Evolutionary conservation across 2,888 invertebrate genomes (phyloP).

Genomic region (Neria commutata): DNA sequence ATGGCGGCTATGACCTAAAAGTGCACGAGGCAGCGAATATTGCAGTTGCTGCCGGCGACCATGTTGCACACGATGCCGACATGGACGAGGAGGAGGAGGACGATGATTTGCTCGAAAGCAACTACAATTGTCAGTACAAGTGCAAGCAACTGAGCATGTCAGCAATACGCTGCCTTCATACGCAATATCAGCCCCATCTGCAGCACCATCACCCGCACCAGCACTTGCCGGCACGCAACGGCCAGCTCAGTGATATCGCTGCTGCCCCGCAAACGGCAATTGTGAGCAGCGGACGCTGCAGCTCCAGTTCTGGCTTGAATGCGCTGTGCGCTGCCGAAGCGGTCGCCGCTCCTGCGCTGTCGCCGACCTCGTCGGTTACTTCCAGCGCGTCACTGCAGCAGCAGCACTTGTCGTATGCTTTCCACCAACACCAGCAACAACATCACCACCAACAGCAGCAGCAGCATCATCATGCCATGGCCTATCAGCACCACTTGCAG

Average conservation of each 20-base stretch:
- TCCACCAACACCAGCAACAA: constrained; percentile 32
- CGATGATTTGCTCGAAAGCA: constrained; percentile 38
- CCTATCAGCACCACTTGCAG: constrained; percentile 21
- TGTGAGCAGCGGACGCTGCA: constrained; percentile 49
- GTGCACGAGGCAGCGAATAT: constrained; percentile 6
- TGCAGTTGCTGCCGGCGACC: constrained; percentile 37
- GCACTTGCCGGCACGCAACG: constrained; percentile 38
- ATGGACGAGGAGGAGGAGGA: constrained; percentile 29
- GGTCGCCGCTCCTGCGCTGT: constrained; percentile 38
- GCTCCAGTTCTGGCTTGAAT: constrained; percentile 37
- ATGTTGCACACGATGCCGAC: constrained; percentile 34
- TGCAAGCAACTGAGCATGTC: constrained; percentile 55
- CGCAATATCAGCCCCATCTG: constrained; percentile 37
- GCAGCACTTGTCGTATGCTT: constrained; percentile 37
- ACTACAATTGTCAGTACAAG: constrained; percentile 56
- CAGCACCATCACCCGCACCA: constrained; percentile 27
- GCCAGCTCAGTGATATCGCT: constrained; percentile 32
- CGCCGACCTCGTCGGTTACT: constrained; percentile 47
- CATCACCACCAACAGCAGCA: constrained; percentile 20
- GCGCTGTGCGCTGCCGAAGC: constrained; percentile 46
- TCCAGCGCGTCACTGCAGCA: constrained; percentile 36
- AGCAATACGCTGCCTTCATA: constrained; percentile 52
- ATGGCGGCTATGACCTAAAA: neutral
- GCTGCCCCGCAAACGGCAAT: constrained; percentile 42
- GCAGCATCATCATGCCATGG: constrained; percentile 5